These are phyloP conservation scores for Tenebrosternarchus preto DNA, from an alignment of 2,113 vertebrate genomes.

Conservation along the genomic window DNA sequence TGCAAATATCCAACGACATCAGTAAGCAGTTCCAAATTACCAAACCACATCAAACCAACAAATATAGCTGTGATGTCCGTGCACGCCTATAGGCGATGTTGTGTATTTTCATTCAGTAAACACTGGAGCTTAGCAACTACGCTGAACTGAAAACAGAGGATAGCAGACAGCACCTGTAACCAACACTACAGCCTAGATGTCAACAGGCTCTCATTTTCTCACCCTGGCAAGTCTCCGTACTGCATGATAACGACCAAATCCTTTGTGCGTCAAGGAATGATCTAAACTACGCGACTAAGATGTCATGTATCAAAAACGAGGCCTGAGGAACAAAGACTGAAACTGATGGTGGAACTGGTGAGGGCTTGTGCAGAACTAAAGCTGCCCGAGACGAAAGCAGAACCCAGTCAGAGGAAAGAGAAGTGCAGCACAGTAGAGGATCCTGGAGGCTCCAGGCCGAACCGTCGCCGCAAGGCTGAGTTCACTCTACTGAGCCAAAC, in stretches of 20 bases:
- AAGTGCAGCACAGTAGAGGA: neutral
- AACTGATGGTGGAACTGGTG: neutral
- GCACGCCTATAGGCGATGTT: neutral
- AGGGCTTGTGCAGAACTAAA: neutral
- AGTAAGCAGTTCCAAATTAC: neutral
- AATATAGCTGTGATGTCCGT: neutral
- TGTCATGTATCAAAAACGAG: neutral
- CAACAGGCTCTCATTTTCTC: neutral
- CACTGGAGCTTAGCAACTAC: constrained; percentile 31
- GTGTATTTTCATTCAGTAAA: constrained; percentile 19
- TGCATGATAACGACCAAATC: neutral
- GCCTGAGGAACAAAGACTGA: neutral
- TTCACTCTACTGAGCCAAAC: constrained; percentile 1
- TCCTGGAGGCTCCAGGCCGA: neutral
- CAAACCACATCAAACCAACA: neutral
- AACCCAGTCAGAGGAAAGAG: neutral
- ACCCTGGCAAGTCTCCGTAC: neutral
- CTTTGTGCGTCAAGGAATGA: neutral
- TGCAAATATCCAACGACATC: neutral
- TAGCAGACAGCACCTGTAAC: neutral
- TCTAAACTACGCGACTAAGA: too few species aligned
- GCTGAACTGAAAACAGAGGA: neutral
- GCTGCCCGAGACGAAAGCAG: neutral
- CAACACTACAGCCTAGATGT: neutral
- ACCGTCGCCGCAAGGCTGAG: neutral